These are phyloP conservation scores for Callocephalon fimbriatum DNA, from an alignment of 2,113 vertebrate species.

Conservation along the genomic window DNA sequence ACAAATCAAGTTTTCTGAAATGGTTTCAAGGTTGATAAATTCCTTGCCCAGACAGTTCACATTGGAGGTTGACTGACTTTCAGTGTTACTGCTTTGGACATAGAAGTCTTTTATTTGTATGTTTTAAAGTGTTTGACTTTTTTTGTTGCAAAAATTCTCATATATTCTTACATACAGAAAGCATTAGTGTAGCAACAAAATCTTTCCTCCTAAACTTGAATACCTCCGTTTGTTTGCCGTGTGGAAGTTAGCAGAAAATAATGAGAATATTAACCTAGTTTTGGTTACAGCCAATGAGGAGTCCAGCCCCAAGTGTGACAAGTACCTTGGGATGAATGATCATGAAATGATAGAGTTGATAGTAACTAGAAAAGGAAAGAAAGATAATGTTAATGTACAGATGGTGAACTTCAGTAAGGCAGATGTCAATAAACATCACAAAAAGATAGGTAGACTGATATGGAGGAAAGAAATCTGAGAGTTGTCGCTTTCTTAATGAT, in stretches of 20 bases:
- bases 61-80: neutral
- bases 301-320: neutral
- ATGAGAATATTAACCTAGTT: neutral
- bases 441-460: neutral
- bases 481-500: neutral
- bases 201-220: neutral
- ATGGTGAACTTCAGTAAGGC: neutral
- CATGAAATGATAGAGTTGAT: neutral
- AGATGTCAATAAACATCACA: neutral
- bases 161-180: neutral
- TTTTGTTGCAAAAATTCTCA: neutral
- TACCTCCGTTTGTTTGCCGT: neutral
- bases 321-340: neutral
- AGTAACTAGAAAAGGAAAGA: neutral
- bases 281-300: neutral
- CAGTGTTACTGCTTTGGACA: neutral
- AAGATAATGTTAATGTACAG: neutral
- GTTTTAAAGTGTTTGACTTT: neutral
- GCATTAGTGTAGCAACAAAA: neutral
- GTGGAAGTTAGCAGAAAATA: neutral
- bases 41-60: neutral
- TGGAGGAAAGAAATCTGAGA: neutral
- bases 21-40: neutral
- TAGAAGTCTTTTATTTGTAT: neutral
- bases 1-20: conserved; percentile 6